Base-by-base conservation (phyloP, 1,140 invertebrate genomes). In the Colletes gigas region DNA sequence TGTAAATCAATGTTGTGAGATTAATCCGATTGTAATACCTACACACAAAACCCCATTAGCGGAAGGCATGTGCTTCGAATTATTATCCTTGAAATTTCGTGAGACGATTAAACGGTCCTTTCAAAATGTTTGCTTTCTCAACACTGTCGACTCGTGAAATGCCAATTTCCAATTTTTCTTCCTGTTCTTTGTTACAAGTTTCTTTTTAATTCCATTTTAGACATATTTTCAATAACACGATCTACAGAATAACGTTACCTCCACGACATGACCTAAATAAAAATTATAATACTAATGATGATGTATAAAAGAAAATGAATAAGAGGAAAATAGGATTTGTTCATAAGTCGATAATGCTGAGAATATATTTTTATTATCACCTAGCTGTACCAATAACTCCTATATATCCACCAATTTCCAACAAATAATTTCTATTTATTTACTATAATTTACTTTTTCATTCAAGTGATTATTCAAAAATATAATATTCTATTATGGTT, bases 1-100 rank as follows among this genome's bases (percentile, higher is more conserved):
- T 82, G 72, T 84, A 84, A 85, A 77, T 88, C 87, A 87, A 75
- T 89, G 88, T 88, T 82, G 87, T 88, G 74, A 88, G 83, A 86
- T 85, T 87, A 70, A 84, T 85, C 75, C 81, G 80, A 88, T 87
- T 84, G 87, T 88, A 88, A 86, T 83, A 86, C 84, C 66, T 83
- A 87, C 81, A 85, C 78, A 74, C 73, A 84, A 84, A 84, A 88
- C 87, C 84, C 83, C 57, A 68, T 88, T 88, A 88, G 86, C 74
- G 77, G 68, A 82, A 74, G 82, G 83, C 80, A 89, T 84, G 67
- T 80, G 85, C 86, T 88, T 87, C 75, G 69, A 88, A 81, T 86
- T 83, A 83, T 83, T 82, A 88, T 89, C 86, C 80, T 81, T 86
- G 86, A 83, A 84, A 86, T 89, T 89, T 88, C 77, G 69, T 84